phyloP scores from a whole-genome alignment of 2,888 invertebrate species.

The Caenorhabditis drosophilae region DNA sequence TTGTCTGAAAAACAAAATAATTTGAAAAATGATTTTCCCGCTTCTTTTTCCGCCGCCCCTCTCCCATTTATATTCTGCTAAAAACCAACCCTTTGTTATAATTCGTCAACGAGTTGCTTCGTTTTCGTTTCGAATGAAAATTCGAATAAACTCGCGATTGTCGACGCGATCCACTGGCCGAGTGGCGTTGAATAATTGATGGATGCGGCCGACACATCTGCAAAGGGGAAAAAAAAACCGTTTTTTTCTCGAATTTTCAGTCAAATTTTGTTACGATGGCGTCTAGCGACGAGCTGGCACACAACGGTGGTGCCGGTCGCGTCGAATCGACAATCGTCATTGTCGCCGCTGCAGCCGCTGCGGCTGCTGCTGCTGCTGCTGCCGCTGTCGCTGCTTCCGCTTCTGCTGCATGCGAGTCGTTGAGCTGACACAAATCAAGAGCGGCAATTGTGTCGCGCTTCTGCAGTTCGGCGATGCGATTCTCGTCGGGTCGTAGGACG shows the following conservation, averaged over 20 bases:
- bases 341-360: constrained; percentile 26
- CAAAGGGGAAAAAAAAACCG: not conserved
- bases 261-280: constrained; percentile 43
- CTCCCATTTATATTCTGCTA: not conserved
- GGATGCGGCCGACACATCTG: constrained; percentile 47
- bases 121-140: constrained; percentile 40
- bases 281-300: constrained; percentile 46
- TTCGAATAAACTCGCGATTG: constrained; percentile 42
- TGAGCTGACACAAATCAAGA: constrained; percentile 50
- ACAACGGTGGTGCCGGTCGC: constrained; percentile 40
- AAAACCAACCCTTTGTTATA: constrained; percentile 45
- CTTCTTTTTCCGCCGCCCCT: too few species aligned
- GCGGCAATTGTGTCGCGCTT: constrained; percentile 55
- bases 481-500: constrained; percentile 56
- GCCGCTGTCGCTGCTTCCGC: constrained; percentile 28
- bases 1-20: constrained; percentile 27
- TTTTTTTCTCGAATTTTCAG: too few species aligned
- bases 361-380: constrained; percentile 18
- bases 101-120: constrained; percentile 48
- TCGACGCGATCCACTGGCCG: constrained; percentile 43
- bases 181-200: constrained; percentile 37
- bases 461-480: constrained; percentile 38
- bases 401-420: constrained; percentile 44
- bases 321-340: constrained; percentile 23
- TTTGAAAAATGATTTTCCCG: not conserved